Percentiles rank a stretch among this genome's conserved stretches.
Conservation (phyloP, 2,888 invertebrate species). For the Nineta flava region DNA sequence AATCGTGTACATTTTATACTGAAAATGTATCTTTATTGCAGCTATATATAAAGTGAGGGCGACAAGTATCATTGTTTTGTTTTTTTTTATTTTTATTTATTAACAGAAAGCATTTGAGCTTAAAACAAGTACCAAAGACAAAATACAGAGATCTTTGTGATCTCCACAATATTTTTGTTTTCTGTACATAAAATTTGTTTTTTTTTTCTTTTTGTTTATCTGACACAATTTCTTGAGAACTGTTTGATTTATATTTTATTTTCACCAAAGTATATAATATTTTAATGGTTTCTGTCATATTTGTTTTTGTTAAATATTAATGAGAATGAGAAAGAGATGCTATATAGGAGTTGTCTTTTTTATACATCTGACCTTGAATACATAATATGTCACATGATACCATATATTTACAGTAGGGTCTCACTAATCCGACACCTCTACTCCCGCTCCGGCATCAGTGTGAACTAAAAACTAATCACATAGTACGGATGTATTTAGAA, state of each 20-base stretch:
- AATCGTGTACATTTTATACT: conserved; percentile 1
- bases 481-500: too few species aligned
- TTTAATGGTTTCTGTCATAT: background rate
- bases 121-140: conserved; percentile 4
- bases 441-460: too few species aligned
- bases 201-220: background rate
- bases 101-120: conserved; percentile 7
- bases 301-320: too few species aligned
- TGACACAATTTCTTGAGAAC: background rate
- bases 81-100: background rate
- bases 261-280: background rate
- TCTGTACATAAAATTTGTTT: background rate
- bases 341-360: too few species aligned
- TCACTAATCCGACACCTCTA: too few species aligned
- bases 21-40: conserved; percentile 4
- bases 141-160: background rate
- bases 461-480: too few species aligned
- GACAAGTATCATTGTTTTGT: background rate
- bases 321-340: too few species aligned
- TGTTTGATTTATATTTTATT: background rate
- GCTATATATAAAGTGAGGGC: conserved; percentile 3
- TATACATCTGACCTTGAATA: too few species aligned
- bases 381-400: too few species aligned
- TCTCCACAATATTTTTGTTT: background rate
- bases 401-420: too few species aligned